Evolutionary conservation across 2,797 vertebrate species (phyloP).

Genomic region (Petrocephalus sullivani): DNA sequence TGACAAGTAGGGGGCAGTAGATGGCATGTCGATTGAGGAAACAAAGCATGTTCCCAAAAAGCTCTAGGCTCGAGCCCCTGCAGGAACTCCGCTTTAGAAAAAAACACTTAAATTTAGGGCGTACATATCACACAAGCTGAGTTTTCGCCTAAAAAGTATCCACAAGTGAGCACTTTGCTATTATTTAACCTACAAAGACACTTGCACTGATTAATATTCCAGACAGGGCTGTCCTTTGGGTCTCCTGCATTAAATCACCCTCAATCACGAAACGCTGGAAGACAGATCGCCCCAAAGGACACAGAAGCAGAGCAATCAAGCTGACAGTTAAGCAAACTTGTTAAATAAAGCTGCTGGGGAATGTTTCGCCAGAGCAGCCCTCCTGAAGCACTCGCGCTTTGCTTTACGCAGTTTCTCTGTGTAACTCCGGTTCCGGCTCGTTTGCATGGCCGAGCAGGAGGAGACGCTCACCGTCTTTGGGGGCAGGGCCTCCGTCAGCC

Average conservation of each 20-base stretch:
- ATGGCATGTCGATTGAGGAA: background rate
- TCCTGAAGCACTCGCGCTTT: background rate
- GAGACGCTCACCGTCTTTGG: slow-evolving; percentile 53
- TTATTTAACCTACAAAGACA: background rate
- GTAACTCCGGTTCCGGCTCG: background rate
- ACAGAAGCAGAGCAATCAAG: no score
- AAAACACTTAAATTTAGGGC: background rate
- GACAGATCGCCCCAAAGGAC: background rate
- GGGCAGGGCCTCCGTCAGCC: slow-evolving; percentile 64
- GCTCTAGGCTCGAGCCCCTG: background rate
- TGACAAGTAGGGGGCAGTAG: slow-evolving; percentile 34
- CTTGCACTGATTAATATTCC: background rate
- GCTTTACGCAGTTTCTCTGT: background rate
- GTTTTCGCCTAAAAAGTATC: background rate
- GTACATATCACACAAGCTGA: background rate
- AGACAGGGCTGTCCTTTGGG: background rate
- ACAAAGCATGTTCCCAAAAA: background rate
- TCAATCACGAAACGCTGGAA: background rate
- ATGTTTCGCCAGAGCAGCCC: background rate
- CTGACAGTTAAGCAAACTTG: background rate
- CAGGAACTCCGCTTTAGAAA: background rate
- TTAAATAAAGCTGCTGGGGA: background rate
- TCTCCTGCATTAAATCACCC: background rate
- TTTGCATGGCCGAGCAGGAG: background rate
- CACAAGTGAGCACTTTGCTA: background rate